Evolutionary conservation across 2,113 vertebrate species (phyloP).

Genomic region (Rattus norvegicus): GRCr8 NC_086027.1:68914001-68914500

Average conservation of each 20-base stretch:
- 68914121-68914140: neutral
- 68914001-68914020: neutral
- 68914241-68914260: neutral
- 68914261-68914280: slow-evolving; percentile 10
- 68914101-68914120: neutral
- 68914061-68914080: neutral
- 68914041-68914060: neutral
- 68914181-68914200: neutral
- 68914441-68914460: slow-evolving; percentile 85
- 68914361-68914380: slow-evolving; percentile 93
- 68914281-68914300: slow-evolving; percentile 16
- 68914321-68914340: slow-evolving; percentile 69
- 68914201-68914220: neutral
- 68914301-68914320: neutral
- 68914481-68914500: slow-evolving; percentile 81
- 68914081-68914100: neutral
- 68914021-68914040: neutral
- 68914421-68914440: neutral
- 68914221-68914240: neutral
- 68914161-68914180: neutral
- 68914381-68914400: slow-evolving; percentile 88
- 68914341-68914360: slow-evolving; percentile 86
- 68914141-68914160: neutral
- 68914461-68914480: slow-evolving; percentile 85
- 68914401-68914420: slow-evolving; percentile 75